These are phyloP conservation scores for Mesembrinibis cayennensis DNA, from an alignment of 2,113 vertebrate species.

Conservation along the genomic window DNA sequence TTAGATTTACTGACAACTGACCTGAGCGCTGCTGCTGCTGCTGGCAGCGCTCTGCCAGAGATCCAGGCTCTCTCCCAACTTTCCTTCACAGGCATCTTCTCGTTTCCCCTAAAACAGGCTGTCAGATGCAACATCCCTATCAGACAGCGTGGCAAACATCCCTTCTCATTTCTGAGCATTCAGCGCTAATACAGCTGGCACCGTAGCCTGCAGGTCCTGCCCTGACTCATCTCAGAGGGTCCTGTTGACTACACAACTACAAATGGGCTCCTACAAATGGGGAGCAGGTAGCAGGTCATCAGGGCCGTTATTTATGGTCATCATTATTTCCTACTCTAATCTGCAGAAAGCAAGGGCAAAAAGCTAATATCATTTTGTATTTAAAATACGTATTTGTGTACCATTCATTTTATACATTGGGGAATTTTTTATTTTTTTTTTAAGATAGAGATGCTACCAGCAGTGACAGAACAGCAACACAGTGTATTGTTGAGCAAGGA, in stretches of 20 bases:
- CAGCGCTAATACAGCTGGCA: not conserved
- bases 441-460: not conserved
- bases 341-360: not conserved
- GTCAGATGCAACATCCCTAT: not conserved
- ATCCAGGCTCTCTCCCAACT: not conserved
- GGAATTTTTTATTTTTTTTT: not conserved
- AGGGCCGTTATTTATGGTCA: too few species aligned
- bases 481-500: not conserved
- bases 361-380: not conserved
- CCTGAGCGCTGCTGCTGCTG: not conserved
- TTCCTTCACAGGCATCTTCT: not conserved
- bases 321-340: not conserved
- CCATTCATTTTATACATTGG: not conserved
- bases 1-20: slow-evolving; percentile 4
- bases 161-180: not conserved
- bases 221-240: not conserved
- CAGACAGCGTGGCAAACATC: not conserved
- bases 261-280: not conserved
- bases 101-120: not conserved
- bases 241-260: not conserved
- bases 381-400: not conserved
- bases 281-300: not conserved
- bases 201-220: not conserved
- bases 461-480: not conserved
- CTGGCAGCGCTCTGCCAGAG: not conserved